Conservation (phyloP, 2,797 vertebrate species). For the Clarias laeviceps region DNA sequence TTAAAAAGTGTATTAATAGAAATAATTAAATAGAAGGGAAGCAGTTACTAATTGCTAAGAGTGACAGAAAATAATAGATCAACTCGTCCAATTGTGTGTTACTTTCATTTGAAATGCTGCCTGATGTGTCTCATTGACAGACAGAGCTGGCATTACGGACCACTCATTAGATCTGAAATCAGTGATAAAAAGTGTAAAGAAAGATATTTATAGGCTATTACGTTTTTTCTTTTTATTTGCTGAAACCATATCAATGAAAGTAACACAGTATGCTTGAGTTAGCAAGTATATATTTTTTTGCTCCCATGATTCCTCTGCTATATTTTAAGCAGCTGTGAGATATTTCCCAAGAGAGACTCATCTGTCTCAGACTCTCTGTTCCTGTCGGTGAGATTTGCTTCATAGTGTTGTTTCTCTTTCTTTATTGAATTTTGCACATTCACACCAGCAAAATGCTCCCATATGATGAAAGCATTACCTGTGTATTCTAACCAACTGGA, state of each 20-base stretch:
- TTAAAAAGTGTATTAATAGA: not conserved
- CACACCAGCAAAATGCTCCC: slow-evolving; percentile 38
- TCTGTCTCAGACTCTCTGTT: slow-evolving; percentile 33
- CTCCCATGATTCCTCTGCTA: slow-evolving; percentile 5
- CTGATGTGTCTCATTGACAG: not conserved
- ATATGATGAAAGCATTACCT: slow-evolving; percentile 22
- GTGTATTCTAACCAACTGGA: slow-evolving; percentile 17
- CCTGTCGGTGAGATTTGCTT: slow-evolving; percentile 29
- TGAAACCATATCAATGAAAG: not conserved
- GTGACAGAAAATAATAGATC: not conserved
- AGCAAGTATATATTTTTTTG: slow-evolving; percentile 14
- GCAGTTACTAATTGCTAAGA: slow-evolving; percentile 1
- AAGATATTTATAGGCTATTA: not conserved
- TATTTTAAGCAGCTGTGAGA: slow-evolving; percentile 48
- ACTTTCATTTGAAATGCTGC: not conserved
- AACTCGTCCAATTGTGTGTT: not conserved
- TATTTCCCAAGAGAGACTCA: slow-evolving; percentile 55
- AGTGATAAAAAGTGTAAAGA: not conserved
- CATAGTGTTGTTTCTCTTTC: slow-evolving; percentile 35
- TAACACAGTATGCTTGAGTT: not conserved
- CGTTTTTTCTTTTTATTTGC: not conserved
- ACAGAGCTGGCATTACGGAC: slow-evolving; percentile 1
- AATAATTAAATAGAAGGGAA: not conserved
- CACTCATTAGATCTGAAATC: not conserved
- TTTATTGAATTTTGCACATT: slow-evolving; percentile 50